Evolutionary conservation across 2,797 vertebrate species (phyloP).

Genomic region (Crypturellus tataupa): DNA sequence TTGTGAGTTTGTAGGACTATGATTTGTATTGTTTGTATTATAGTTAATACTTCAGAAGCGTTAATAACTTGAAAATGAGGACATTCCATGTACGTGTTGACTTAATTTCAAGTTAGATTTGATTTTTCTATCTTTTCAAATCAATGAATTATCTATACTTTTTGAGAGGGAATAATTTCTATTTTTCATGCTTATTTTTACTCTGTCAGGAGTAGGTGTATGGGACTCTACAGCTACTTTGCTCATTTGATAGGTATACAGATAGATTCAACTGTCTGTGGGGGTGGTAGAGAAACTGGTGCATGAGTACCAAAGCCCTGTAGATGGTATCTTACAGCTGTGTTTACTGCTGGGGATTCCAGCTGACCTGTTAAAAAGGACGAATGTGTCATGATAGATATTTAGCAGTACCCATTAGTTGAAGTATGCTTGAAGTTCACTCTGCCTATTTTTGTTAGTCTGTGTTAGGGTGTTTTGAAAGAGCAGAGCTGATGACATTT

Average conservation of each 20-base stretch:
- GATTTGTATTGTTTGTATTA: neutral
- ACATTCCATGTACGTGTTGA: neutral
- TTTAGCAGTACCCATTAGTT: neutral
- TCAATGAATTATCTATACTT: neutral
- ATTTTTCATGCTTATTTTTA: neutral
- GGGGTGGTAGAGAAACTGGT: neutral
- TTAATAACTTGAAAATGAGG: neutral
- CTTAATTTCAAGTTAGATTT: neutral
- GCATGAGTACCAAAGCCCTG: neutral
- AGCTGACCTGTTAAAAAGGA: neutral
- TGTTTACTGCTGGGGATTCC: neutral
- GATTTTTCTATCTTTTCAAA: neutral
- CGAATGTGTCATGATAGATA: accelerated
- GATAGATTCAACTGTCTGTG: neutral
- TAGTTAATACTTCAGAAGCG: neutral
- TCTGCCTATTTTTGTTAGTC: neutral
- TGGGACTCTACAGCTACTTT: neutral
- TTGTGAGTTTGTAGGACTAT: neutral
- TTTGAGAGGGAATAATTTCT: neutral
- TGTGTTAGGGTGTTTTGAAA: neutral
- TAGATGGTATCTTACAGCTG: neutral
- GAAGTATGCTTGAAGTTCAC: neutral
- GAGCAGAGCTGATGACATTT: too few relatives aligned
- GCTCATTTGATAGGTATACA: neutral
- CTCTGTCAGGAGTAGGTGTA: neutral